Evolutionary conservation across 1,140 invertebrate species (phyloP).

Genomic region (Ptiloglossa arizonensis): DNA sequence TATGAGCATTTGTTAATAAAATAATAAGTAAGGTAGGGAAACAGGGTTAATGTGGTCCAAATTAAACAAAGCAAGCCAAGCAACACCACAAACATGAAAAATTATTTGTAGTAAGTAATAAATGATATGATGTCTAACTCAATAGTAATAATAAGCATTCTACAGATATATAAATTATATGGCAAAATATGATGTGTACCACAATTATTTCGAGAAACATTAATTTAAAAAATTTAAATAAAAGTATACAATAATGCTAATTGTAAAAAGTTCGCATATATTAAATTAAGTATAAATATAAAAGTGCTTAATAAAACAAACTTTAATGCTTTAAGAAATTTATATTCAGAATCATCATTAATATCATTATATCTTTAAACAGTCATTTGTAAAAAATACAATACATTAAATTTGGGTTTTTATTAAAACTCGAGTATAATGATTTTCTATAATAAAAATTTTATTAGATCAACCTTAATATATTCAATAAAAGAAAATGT

Average conservation of each 20-base stretch:
- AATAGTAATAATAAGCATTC: constrained; percentile 71
- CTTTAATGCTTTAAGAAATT: not conserved
- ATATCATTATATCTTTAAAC: too few species aligned
- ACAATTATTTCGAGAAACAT: constrained; percentile 6
- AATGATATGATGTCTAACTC: constrained; percentile 59
- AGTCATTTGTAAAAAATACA: not conserved
- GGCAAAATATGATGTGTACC: constrained; percentile 58
- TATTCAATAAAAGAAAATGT: not conserved
- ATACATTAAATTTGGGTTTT: not conserved
- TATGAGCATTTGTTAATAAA: constrained; percentile 77
- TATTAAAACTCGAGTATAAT: not conserved
- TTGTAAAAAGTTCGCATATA: not conserved
- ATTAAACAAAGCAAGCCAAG: constrained; percentile 79
- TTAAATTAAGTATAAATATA: constrained; percentile 20
- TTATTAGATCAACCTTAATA: not conserved
- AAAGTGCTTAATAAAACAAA: not conserved
- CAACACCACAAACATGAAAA: constrained; percentile 73
- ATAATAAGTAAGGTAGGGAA: constrained; percentile 77
- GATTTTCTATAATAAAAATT: too few species aligned
- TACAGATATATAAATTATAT: constrained; percentile 68
- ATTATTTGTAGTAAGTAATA: constrained; percentile 57
- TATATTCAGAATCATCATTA: too few species aligned
- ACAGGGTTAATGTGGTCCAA: constrained; percentile 80
- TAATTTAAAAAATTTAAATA: not conserved
- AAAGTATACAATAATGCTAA: constrained; percentile 1